Base-by-base conservation (phyloP, 2,113 vertebrate genomes). In the Alectura lathami region DNA sequence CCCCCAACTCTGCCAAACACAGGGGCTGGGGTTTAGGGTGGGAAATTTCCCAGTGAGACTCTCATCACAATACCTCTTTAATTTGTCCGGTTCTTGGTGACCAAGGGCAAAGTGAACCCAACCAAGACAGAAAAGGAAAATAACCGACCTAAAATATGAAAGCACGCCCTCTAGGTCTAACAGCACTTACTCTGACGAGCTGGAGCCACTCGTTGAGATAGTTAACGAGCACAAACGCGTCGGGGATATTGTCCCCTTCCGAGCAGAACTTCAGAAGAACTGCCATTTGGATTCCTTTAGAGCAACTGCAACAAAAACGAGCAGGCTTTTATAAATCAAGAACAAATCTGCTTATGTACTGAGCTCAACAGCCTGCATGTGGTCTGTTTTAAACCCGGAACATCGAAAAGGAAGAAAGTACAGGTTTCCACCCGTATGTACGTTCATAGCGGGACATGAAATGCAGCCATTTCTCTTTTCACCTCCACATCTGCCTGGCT, bases 231-330 rank as follows among this genome's bases (percentile, higher is more conserved):
- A 97, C 91, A 91, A 99, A 97, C 0, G 99, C 99, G 67, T 99
- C 99, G 40, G 99, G 99, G 79, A 99, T 98, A 92, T 99, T 99
- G 97, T 99, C 99, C 29, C 99, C 99, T 94, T 99, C 99, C 8
- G 99, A 99, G 70, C 99, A 99, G 95, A 99, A 99, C 62, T 99
- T 98, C 76, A 99, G 97, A 95, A 99, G 96, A 93, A 99, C 98
- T 3, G 98, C 98, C 97, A 99, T 93, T 20, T 98, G 97, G 72
- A 99, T 96, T 90, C 97, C 98, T 88, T 98, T 98, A n/a, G 97
- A 97, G 96, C 98, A 99, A 91, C 99, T 99, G 77, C 36, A 97
- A 91, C 34, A 92, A 94, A 96, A 73, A 79, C 3, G 5, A 85
- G 13, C 20, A 78, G 5, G 17, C 8, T 8, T 36, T 66, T 77